Evolutionary conservation across 1,140 invertebrate species (phyloP).

Genomic region (Drosophila athabasca): DNA sequence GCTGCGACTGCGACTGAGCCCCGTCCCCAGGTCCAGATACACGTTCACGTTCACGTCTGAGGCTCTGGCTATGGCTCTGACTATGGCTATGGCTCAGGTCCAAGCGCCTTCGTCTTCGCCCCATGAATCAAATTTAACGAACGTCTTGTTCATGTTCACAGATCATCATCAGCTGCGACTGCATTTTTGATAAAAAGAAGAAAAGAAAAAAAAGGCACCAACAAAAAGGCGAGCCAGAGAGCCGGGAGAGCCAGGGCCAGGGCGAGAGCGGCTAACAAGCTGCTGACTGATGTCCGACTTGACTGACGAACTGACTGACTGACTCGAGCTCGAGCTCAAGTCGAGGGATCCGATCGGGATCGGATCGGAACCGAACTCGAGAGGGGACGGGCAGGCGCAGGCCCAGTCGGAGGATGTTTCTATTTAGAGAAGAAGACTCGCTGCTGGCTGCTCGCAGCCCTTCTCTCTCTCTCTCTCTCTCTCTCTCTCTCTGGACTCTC

Average conservation of each 20-base stretch:
- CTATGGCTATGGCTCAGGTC: conserved; percentile 18
- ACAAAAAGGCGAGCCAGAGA: conserved; percentile 1
- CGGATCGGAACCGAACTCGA: neutral
- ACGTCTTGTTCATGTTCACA: conserved; percentile 83
- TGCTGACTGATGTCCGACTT: conserved; percentile 74
- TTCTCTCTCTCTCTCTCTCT: no score
- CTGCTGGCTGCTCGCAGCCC: neutral
- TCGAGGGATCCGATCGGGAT: conserved; percentile 3
- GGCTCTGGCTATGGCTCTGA: conserved; percentile 20
- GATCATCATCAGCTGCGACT: conserved; percentile 82
- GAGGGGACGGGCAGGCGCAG: conserved; percentile 1
- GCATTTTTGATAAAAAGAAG: conserved; percentile 78
- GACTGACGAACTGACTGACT: conserved; percentile 52
- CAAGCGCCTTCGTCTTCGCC: conserved; percentile 43
- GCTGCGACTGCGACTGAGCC: conserved; percentile 64
- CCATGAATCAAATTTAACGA: conserved; percentile 84
- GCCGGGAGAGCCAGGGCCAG: neutral
- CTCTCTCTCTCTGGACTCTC: neutral
- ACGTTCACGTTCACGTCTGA: conserved; percentile 7
- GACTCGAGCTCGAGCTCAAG: conserved; percentile 21
- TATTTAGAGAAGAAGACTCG: conserved; percentile 63
- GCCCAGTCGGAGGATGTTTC: conserved; percentile 66
- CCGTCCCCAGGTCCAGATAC: conserved; percentile 33
- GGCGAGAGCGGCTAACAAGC: conserved; percentile 60
- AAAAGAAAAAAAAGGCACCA: conserved; percentile 46